Base-by-base conservation (phyloP, 2,113 vertebrate species). In the Ardeotis arabs region DNA sequence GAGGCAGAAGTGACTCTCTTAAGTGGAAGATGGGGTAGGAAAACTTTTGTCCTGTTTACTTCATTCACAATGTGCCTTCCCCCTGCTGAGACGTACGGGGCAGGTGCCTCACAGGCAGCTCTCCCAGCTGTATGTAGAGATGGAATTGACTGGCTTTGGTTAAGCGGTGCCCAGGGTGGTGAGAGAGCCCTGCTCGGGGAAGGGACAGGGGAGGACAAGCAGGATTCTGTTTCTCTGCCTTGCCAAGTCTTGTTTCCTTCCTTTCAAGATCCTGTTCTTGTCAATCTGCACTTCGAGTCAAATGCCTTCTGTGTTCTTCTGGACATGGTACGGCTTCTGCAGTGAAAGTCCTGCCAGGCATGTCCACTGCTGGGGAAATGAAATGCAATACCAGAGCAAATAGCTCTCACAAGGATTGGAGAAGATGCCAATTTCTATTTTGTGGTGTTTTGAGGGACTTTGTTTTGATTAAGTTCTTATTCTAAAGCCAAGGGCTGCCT, bases 191-290 rank as follows among this genome's bases (percentile, higher is more conserved):
- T 88, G 79, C 44, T 55, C 47, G 24, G 58, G 77, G 21, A 80
- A 59, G 39, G 84, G 44, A 59, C 25, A n/a, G 29, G 22, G n/a
- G 37, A 95, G 68, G 75, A 70, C 85, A 72, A 78, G 58, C 47
- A 81, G 82, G 66, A 90, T 96, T 76, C 24, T 58, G 13, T 94
- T 93, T 86, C 96, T 87, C 33, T 86, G 88, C 85, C 52, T 84
- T 31, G 92, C 87, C 84, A 88, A 90, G 84, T 93, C 81, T 76
- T 83, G 67, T 70, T 92, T 96, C 85, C 88, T 95, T 95, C 96
- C 90, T 94, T 93, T 85, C 80, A 78, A 80, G 90, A 74, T 92
- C 62, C 90, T 90, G 88, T 92, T 95, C 92, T 90, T 94, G 92
- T 96, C 95, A 94, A 49, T 95, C 79, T 84, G 52, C 31, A 8